Evolutionary conservation across 1,140 invertebrate species (phyloP).

Genomic region (Diabrotica undecimpunctata): DNA sequence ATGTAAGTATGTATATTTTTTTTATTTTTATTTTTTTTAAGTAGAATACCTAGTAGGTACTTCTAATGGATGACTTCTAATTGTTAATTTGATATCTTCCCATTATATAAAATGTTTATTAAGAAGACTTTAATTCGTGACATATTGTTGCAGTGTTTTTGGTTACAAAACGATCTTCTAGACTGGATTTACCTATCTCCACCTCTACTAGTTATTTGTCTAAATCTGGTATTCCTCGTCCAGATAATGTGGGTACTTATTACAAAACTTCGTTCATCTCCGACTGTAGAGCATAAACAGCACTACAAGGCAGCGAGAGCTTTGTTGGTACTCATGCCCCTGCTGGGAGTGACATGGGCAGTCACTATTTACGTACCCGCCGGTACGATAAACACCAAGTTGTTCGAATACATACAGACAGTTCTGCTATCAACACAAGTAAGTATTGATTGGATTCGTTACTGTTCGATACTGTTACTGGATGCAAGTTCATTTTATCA

Average conservation of each 20-base stretch:
- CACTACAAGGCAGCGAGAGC: slow-evolving; percentile 87
- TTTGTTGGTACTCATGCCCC: slow-evolving; percentile 78
- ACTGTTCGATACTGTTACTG: no score
- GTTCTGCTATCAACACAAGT: slow-evolving; percentile 79
- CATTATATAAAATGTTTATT: background rate
- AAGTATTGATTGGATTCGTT: slow-evolving; percentile 16
- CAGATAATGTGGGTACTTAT: slow-evolving; percentile 94
- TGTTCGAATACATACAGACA: slow-evolving; percentile 68
- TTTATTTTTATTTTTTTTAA: background rate
- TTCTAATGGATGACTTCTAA: background rate
- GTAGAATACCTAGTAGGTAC: background rate
- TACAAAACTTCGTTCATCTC: slow-evolving; percentile 84
- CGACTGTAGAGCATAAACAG: slow-evolving; percentile 81
- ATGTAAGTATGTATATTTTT: slow-evolving; percentile 15
- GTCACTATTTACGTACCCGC: slow-evolving; percentile 70
- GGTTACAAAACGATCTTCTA: slow-evolving; percentile 55
- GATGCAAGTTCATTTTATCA: no score
- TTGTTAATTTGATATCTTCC: background rate
- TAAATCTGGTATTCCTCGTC: slow-evolving; percentile 83
- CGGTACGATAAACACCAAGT: slow-evolving; percentile 51
- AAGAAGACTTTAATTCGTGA: background rate
- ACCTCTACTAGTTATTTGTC: slow-evolving; percentile 64
- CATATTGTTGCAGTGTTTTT: slow-evolving; percentile 25
- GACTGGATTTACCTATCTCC: slow-evolving; percentile 81
- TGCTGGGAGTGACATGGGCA: slow-evolving; percentile 83